Conservation (phyloP, 2,797 vertebrate genomes). For the Xyrichtys novacula region DNA sequence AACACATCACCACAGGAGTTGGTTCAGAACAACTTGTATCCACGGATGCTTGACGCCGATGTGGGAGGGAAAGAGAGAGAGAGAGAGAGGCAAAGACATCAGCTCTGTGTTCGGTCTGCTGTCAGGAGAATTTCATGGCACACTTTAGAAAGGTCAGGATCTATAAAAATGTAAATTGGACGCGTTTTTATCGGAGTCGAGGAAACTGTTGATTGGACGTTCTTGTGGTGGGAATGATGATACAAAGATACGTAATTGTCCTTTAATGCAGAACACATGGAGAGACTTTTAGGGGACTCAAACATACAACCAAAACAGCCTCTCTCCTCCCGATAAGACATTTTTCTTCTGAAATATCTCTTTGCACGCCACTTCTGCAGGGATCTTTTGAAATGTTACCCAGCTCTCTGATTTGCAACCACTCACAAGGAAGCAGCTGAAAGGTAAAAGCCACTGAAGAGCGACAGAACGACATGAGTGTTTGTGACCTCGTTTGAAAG, state of each 20-base stretch:
- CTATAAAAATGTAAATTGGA: conserved; percentile 34
- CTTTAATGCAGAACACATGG: background rate
- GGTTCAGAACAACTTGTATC: conserved; percentile 15
- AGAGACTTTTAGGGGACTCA: too few relatives aligned
- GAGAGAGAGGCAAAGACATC: conserved; percentile 17
- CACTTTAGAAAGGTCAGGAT: conserved; percentile 45
- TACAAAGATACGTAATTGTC: background rate
- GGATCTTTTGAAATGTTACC: background rate
- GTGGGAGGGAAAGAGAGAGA: conserved; percentile 11
- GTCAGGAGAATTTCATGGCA: conserved; percentile 55
- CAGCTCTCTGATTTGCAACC: background rate
- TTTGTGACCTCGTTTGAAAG: conserved; percentile 6
- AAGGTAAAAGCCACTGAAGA: background rate
- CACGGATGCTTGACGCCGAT: conserved; percentile 40
- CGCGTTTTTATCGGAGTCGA: conserved; percentile 43
- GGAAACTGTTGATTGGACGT: conserved; percentile 3
- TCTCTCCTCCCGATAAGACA: background rate
- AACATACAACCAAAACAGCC: too few relatives aligned
- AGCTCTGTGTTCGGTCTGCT: conserved; percentile 25
- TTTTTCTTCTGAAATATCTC: background rate
- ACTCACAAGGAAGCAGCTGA: background rate
- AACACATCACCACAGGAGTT: background rate
- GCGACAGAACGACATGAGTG: background rate
- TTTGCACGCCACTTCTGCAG: background rate
- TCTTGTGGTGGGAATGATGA: background rate